Evolutionary conservation across 2,113 vertebrate species (phyloP).

Genomic region (Egretta garzetta): DNA sequence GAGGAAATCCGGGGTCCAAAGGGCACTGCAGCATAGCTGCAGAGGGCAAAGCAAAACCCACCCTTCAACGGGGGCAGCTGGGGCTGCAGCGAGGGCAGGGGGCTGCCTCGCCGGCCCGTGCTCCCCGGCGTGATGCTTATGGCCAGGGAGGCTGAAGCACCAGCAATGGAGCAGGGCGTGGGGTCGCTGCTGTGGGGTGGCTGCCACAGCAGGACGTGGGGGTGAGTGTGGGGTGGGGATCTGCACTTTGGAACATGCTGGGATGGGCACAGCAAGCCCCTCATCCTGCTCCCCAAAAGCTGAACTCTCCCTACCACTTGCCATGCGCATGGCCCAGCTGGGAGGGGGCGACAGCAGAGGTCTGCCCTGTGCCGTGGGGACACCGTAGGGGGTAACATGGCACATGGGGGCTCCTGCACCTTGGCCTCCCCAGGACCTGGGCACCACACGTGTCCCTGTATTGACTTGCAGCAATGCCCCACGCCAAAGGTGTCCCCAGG

Average conservation of each 20-base stretch:
- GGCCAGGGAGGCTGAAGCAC: not conserved
- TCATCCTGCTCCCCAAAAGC: not conserved
- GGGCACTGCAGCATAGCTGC: accelerated
- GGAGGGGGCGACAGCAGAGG: not conserved
- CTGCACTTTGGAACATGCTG: not conserved
- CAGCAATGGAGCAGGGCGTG: accelerated
- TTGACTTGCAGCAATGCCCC: not conserved
- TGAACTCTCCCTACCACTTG: not conserved
- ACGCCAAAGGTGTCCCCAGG: not conserved
- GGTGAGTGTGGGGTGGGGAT: accelerated
- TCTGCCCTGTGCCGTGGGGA: not conserved
- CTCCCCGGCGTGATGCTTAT: accelerated
- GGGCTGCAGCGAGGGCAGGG: not conserved
- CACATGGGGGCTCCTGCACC: accelerated
- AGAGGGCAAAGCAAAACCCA: not conserved
- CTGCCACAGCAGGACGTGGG: accelerated
- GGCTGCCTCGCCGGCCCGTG: accelerated
- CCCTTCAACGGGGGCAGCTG: not conserved
- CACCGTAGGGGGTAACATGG: accelerated
- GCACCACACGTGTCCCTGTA: no score
- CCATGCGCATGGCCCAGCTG: accelerated
- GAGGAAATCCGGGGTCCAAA: not conserved
- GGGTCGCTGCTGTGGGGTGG: no score
- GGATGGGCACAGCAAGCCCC: not conserved
- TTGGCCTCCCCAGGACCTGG: not conserved